Percentiles rank a stretch among this genome's conserved stretches.
Conservation (phyloP, 1,140 invertebrate genomes). For the Popillia japonica region DNA sequence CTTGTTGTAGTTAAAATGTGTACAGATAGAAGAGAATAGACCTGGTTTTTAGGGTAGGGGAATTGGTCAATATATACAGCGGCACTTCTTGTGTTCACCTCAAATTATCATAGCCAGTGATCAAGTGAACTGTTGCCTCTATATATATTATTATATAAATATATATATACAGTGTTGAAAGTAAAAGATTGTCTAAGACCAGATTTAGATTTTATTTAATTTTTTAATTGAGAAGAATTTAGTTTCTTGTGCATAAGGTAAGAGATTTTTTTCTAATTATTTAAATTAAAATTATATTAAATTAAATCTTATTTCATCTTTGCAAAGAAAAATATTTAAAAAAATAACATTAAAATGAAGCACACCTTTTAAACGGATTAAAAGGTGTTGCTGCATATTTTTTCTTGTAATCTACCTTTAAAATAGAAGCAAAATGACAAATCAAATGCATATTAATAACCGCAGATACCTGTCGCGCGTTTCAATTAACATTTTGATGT, state of each 20-base stretch:
- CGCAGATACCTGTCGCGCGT: no score
- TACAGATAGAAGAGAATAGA: slow-evolving; percentile 9
- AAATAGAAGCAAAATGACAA: no score
- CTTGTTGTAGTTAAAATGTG: background rate
- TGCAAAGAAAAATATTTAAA: no score
- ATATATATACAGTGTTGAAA: background rate
- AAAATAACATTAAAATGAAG: no score
- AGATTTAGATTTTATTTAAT: background rate
- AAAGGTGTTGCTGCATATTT: no score
- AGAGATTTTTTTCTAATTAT: background rate
- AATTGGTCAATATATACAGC: background rate
- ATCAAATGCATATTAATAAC: no score
- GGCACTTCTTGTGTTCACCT: slow-evolving; percentile 14
- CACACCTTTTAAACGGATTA: no score
- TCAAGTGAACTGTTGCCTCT: slow-evolving; percentile 7
- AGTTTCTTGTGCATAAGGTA: background rate
- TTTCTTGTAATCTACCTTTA: no score
- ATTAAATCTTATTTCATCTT: no score
- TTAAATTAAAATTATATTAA: background rate
- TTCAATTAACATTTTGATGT: no score
- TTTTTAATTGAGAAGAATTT: background rate
- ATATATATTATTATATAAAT: no score
- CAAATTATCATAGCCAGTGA: slow-evolving; percentile 26
- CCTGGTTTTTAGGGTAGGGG: slow-evolving; percentile 15
- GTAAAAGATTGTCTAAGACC: background rate